Evolutionary conservation across 2,888 invertebrate genomes (phyloP).

Genomic region (Sphinx pinastri): DNA sequence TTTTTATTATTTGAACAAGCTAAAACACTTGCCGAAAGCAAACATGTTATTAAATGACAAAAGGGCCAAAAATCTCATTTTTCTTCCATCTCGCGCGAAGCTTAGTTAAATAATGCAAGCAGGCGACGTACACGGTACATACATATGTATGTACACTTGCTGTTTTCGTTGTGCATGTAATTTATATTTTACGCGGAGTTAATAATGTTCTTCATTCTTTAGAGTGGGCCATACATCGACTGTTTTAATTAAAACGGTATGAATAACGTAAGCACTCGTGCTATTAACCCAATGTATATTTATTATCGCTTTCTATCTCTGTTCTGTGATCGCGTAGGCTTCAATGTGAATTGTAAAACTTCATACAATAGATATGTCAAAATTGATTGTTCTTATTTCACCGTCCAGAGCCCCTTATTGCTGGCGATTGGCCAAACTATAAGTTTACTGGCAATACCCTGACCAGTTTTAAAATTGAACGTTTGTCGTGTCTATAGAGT

Average conservation of each 20-base stretch:
- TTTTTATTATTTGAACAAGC: slow-evolving; percentile 4
- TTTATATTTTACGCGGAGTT: slow-evolving; percentile 24
- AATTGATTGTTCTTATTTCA: slow-evolving; percentile 51
- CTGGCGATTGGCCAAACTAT: slow-evolving; percentile 55
- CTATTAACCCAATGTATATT: background rate
- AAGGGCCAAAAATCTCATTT: slow-evolving; percentile 19
- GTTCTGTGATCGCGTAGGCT: too few species aligned
- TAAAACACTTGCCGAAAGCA: slow-evolving; percentile 14
- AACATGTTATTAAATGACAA: slow-evolving; percentile 24
- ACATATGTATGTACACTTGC: slow-evolving; percentile 19
- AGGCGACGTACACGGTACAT: slow-evolving; percentile 10
- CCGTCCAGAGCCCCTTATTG: slow-evolving; percentile 37
- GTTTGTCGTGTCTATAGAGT: slow-evolving; percentile 15
- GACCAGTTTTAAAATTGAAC: slow-evolving; percentile 51
- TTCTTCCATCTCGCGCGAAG: slow-evolving; percentile 19
- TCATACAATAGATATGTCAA: slow-evolving; percentile 28
- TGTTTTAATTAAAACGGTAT: slow-evolving; percentile 19
- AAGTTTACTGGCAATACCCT: slow-evolving; percentile 49
- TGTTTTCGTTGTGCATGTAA: slow-evolving; percentile 23
- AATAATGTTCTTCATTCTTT: slow-evolving; percentile 24
- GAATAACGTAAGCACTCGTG: slow-evolving; percentile 5
- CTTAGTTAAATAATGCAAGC: slow-evolving; percentile 24
- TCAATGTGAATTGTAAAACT: slow-evolving; percentile 9
- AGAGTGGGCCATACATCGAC: slow-evolving; percentile 22
- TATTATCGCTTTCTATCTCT: too few species aligned